Conservation (phyloP, 1,140 invertebrate genomes). For the Brachionus koreanus region DNA sequence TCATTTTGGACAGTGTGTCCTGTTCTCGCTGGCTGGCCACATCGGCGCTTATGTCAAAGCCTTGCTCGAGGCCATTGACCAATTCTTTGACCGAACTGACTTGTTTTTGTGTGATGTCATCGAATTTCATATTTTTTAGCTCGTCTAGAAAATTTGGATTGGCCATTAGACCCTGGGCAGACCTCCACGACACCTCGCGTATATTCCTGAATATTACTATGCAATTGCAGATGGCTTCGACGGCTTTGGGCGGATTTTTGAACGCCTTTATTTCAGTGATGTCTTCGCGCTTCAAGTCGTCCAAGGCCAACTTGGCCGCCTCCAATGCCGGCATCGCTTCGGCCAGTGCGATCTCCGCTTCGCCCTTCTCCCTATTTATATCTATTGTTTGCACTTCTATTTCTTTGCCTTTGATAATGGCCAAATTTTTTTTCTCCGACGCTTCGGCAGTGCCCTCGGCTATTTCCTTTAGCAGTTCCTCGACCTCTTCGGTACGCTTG, state of each 20-base stretch:
- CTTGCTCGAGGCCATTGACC: neutral
- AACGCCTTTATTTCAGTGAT: constrained; percentile 86
- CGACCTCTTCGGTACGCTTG: constrained; percentile 71
- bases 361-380: constrained; percentile 72
- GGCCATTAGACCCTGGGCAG: constrained; percentile 80
- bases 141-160: constrained; percentile 75
- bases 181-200: constrained; percentile 82
- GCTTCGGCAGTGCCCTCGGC: constrained; percentile 64
- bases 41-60: neutral
- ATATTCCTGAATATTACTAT: constrained; percentile 74
- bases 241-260: constrained; percentile 79
- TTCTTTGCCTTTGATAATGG: constrained; percentile 48
- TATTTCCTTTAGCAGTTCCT: constrained; percentile 68
- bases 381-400: constrained; percentile 71
- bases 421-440: constrained; percentile 66
- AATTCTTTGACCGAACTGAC: neutral
- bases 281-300: constrained; percentile 76
- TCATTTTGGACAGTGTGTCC: constrained; percentile 54
- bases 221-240: constrained; percentile 79
- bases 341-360: constrained; percentile 72
- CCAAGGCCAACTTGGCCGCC: constrained; percentile 71
- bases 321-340: constrained; percentile 76
- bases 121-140: constrained; percentile 78
- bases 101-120: constrained; percentile 65
- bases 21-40: neutral